Percentiles rank a stretch among this genome's conserved stretches.
Conservation (phyloP, 2,888 invertebrate species). For the Helleia helle region DNA sequence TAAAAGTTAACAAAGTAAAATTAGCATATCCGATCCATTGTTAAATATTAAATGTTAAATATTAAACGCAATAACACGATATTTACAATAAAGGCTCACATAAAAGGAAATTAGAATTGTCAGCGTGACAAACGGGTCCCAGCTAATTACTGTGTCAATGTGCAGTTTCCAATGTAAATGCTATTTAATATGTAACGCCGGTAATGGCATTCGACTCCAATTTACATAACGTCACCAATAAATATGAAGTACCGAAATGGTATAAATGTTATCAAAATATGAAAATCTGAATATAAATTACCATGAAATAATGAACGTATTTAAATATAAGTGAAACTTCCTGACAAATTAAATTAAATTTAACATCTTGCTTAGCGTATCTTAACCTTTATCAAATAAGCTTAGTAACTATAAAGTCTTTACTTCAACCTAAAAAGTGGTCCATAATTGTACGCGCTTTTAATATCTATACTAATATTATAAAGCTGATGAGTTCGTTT, state of each 20-base stretch:
- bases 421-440: too few species aligned
- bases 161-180: conserved; percentile 13
- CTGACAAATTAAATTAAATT: too few species aligned
- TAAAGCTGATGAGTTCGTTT: too few species aligned
- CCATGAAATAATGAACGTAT: too few species aligned
- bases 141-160: conserved; percentile 24
- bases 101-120: conserved; percentile 22
- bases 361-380: too few species aligned
- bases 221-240: background rate
- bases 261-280: background rate
- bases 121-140: conserved; percentile 19
- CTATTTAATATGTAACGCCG: conserved; percentile 3
- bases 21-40: background rate
- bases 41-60: background rate
- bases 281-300: too few species aligned
- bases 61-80: conserved; percentile 9
- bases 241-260: conserved; percentile 1
- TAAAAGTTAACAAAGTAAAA: background rate
- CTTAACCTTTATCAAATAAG: too few species aligned
- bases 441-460: too few species aligned
- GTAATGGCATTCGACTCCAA: background rate
- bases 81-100: conserved; percentile 19
- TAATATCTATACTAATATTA: too few species aligned
- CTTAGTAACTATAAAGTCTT: too few species aligned
- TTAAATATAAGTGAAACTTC: too few species aligned